A percentile compares a stretch with the other conserved stretches of the same genome.
Evolutionary conservation across 2,797 vertebrate genomes (phyloP).

Genomic region (Champsocephalus gunnari): DNA sequence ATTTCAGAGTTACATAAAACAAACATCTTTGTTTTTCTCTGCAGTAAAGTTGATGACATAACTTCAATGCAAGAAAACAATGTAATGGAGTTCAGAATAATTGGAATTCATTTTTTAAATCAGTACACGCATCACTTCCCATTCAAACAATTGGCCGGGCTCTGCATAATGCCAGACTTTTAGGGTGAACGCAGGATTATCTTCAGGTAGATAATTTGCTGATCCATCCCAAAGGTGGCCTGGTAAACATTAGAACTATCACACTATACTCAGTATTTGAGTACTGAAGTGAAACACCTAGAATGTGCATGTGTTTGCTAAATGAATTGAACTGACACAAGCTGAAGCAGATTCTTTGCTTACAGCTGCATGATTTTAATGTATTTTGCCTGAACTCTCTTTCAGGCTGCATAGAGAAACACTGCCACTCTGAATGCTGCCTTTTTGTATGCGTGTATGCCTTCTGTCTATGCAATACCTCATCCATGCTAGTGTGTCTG

Average conservation of each 20-base stretch:
- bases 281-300: not conserved
- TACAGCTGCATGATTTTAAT: not conserved
- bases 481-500: constrained; percentile 12
- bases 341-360: not conserved
- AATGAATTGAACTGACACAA: not conserved
- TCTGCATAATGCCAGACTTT: not conserved
- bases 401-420: not conserved
- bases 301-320: not conserved
- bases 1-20: not conserved
- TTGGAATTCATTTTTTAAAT: not conserved
- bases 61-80: not conserved
- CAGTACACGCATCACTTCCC: not conserved
- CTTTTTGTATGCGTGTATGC: not conserved
- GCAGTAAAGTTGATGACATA: not conserved
- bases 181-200: not conserved
- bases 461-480: constrained; percentile 19
- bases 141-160: not conserved
- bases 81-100: not conserved
- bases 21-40: not conserved
- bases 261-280: not conserved
- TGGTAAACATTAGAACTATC: not conserved
- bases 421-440: constrained; percentile 6
- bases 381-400: not conserved
- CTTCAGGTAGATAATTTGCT: not conserved
- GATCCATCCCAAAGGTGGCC: not conserved